Evolutionary conservation across 2,113 vertebrate genomes (phyloP), one percentile per base, ranked within the genome.

Genomic region (Python bivittatus): DNA sequence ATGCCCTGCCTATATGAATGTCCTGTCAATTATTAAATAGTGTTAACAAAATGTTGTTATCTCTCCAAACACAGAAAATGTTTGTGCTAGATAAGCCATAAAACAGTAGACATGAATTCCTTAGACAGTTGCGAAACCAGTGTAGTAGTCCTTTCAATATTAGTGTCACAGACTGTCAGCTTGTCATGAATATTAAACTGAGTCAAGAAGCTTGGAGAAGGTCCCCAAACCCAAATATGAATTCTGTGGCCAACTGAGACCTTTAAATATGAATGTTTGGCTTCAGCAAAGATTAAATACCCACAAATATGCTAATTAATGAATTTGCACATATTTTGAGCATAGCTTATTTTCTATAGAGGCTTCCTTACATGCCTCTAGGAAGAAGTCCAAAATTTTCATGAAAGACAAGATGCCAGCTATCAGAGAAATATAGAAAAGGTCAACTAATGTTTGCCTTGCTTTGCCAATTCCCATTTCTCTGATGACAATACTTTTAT

Each of bases 301-400:
- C 38, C 6, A 17, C 27, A 91, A 91, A 91, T 58, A 85, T 84
- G 38, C 27, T 91, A 85, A 91, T 91, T 84, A 84, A 91, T 85
- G 90, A 61, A 89, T 89, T 52, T 44, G 25, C 88, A 52, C 12
- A 89, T 29, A 48, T 88, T 88, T 88, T 44, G 42, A 89, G 44
- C 27, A 64, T n/a, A 12, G 42, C 44, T 68, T 11, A 85, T 61
- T 85, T 86, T 25, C 90, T 42, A 61, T 60, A 86, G 44, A 85
- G 56, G 52, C 84, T 85, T 91, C 83, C 83, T 86, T n/a, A 61
- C 56, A 61, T 61, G 17, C 29, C 42, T 91, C 91, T 27, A 29
- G 44, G 23, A 38, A 68, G 68, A 27, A 56, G 33, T 22, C 89
- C 68, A 90, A 90, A 29, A 20, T 64, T 48, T 58, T 90, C 89